Evolutionary conservation across 2,888 invertebrate species (phyloP), one percentile per base, ranked within the genome.

Genomic region (Phoronis australis): DNA sequence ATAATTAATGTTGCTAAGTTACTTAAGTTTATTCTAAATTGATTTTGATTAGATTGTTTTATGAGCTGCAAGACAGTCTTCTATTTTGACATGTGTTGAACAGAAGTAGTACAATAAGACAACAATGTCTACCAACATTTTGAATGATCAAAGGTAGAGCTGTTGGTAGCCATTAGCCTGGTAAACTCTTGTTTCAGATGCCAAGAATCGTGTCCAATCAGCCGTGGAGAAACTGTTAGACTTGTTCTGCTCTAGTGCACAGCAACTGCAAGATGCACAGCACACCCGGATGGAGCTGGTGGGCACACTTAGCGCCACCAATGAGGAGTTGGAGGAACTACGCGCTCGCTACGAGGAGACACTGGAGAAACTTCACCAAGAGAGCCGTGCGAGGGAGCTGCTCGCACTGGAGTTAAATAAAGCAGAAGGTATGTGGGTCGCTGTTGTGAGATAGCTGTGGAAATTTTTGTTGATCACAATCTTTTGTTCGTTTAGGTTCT

Each of bases 391-490:
- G 9, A 73, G 71, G 52, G 73, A 73, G 44, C 69, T 64, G 50
- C 62, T 77, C 18, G 71, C 70, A 2, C 52, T 69, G 42, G 74
- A 76, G 51, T 59, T 77, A 4, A 66, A 73, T 52, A 76, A 71
- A 50, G 70, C 75, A 15, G 73, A 76, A 62, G 73, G 77, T 76
- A 57, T 44, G 52, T 45, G 9, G 31, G 31, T 15, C 31, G 9
- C n/a, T n/a, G n/a, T n/a, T n/a, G n/a, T n/a, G n/a, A n/a, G n/a
- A n/a, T n/a, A n/a, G n/a, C n/a, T n/a, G n/a, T n/a, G n/a, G n/a
- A n/a, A n/a, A 35, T 35, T 12, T n/a, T 35, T 35, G 12, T 35
- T 15, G 35, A 35, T 15, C 35, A 35, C 12, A 35, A 35, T 12
- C 12, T n/a, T 35, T 12, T n/a, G 12, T 35, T 35, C 35, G 35